These are phyloP conservation scores for Theristicus caerulescens DNA, from an alignment of 2,113 vertebrate species.

Conservation along the genomic window DNA sequence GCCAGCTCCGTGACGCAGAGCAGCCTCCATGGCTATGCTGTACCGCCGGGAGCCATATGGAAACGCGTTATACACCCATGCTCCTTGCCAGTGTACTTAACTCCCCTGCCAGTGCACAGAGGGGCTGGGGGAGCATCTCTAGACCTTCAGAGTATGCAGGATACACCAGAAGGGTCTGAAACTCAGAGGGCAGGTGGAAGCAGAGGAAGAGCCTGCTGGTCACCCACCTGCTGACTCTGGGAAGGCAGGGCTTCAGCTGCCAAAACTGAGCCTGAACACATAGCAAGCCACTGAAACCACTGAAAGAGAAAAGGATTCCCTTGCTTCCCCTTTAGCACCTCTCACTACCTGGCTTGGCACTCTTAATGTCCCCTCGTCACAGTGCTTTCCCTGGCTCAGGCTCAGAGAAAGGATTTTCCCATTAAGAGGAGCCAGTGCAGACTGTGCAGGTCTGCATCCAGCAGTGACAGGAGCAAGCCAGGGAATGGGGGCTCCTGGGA, in stretches of 20 bases:
- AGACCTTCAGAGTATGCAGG: not conserved
- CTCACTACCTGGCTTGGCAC: not conserved
- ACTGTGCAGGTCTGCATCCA: not conserved
- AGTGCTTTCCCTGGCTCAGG: not conserved
- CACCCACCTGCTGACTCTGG: not conserved
- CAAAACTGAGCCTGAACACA: accelerated
- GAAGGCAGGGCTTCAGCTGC: not conserved
- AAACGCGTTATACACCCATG: accelerated
- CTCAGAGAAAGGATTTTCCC: not conserved
- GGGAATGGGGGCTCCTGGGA: not conserved
- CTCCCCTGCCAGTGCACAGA: not conserved
- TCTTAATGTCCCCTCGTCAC: accelerated
- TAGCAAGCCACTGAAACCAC: not conserved
- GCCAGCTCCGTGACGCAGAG: not conserved
- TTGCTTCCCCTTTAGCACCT: not conserved
- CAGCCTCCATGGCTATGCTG: not conserved
- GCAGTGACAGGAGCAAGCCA: not conserved
- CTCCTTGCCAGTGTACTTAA: not conserved
- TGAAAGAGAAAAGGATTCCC: not conserved
- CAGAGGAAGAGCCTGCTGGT: not conserved
- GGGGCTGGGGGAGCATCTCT: not conserved
- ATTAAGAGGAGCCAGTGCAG: not conserved
- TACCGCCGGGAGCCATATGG: not conserved
- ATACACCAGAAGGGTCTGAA: not conserved
- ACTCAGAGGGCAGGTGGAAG: not conserved